These are phyloP conservation scores for Listronotus bonariensis DNA, from an alignment of 1,140 invertebrate genomes.

Conservation along the genomic window DNA sequence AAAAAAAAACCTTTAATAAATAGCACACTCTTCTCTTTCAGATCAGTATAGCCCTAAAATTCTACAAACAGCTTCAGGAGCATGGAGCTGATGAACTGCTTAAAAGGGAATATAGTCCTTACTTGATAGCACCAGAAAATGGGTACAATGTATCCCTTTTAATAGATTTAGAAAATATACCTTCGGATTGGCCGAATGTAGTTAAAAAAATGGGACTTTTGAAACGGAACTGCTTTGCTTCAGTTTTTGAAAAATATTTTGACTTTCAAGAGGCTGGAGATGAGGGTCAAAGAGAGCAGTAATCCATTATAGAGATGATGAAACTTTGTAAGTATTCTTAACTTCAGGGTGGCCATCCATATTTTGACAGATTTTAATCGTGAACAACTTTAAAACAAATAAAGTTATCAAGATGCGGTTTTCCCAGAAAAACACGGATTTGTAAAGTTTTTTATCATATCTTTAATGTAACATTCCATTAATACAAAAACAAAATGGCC, in stretches of 20 bases:
- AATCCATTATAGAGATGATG: slow-evolving; percentile 98
- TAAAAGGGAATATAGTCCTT: slow-evolving; percentile 86
- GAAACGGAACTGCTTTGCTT: slow-evolving; percentile 98
- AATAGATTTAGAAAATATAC: slow-evolving; percentile 92
- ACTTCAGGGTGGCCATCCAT: too few relatives aligned
- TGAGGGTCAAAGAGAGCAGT: slow-evolving; percentile 91
- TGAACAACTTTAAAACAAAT: too few relatives aligned
- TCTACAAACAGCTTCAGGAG: slow-evolving; percentile 97
- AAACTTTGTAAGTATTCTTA: slow-evolving; percentile 85
- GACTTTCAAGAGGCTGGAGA: slow-evolving; percentile 93
- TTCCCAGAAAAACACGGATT: too few relatives aligned
- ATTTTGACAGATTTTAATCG: too few relatives aligned
- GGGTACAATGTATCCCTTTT: slow-evolving; percentile 95
- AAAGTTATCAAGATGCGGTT: too few relatives aligned
- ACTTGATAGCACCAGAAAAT: slow-evolving; percentile 77
- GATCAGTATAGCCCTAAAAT: slow-evolving; percentile 98
- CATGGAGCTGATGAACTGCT: slow-evolving; percentile 97
- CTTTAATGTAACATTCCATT: too few relatives aligned
- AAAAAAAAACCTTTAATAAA: neutral
- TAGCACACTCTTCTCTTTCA: slow-evolving; percentile 59
- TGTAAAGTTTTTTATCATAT: too few relatives aligned
- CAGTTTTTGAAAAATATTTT: slow-evolving; percentile 99
- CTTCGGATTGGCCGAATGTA: slow-evolving; percentile 83
- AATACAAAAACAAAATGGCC: too few relatives aligned
- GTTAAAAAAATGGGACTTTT: slow-evolving; percentile 93